Evolutionary conservation across 2,888 invertebrate species (phyloP), one percentile per base, ranked within the genome.

Genomic region (Ernsta delagoae): DNA sequence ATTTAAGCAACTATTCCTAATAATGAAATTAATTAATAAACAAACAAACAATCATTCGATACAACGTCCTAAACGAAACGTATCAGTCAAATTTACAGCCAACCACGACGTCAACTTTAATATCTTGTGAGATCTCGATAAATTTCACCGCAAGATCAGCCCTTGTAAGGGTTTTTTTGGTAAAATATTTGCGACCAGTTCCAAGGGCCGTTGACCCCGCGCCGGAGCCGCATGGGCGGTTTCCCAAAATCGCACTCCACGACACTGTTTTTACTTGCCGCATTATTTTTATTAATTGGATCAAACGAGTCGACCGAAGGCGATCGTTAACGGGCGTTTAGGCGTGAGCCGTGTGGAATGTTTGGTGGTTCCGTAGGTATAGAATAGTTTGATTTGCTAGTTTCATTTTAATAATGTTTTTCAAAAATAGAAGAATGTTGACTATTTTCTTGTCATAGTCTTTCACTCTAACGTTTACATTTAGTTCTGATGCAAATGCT

Each of bases 211-310:
- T 85, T 86, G 87, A 89, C 36, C 81, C 73, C 70, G 43, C 75
- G 78, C 84, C 79, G 36, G 5, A 36, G 36, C 36, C 36, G 45
- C 45, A n/a, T 45, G 83, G 86, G 90, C 83, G 88, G 83, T 53
- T 56, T 56, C 75, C 80, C 86, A 83, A 86, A 89, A 90, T 92
- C 88, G 88, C 90, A 90, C 88, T 78, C 86, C 82, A 87, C 83
- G 82, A 84, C 86, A 79, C 87, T 87, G 88, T 89, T 92, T 91
- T 91, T 90, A 83, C 85, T 71, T 74, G 78, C 78, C 77, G 78
- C 85, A 79, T 86, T 89, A 89, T 90, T 90, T 88, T 89, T 92
- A 92, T 91, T 92, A 92, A 92, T 91, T 92, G 92, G 91, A 91
- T 88, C 92, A 89, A 54, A 81, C 75, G 83, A 79, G 84, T 81